Base-by-base conservation (phyloP, 2,113 vertebrate genomes). In the Calidris pygmaea region DNA sequence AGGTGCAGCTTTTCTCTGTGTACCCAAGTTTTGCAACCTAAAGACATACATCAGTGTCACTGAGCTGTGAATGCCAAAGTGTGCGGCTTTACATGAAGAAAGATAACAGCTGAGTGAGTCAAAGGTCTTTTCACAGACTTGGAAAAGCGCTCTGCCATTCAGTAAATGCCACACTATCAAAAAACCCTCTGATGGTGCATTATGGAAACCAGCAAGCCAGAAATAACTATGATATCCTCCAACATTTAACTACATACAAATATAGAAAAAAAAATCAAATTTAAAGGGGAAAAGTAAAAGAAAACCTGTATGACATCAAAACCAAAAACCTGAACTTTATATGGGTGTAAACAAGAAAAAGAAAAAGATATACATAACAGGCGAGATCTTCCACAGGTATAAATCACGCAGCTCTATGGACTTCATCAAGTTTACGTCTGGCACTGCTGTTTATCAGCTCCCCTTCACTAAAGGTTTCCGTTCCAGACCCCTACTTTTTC, bases 91-190 rank as follows among this genome's bases (percentile, higher is more conserved):
- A 71, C 23, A 41, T 7, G 43, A 89, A 67, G 60, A 87, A 89
- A 81, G 12, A 32, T 18, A 76, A 88, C 10, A 88, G 55, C 32
- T 24, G 32, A 83, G 22, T 3, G 22, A 77, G 45, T n/a, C 67
- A 85, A 60, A 85, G 72, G 29, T 76, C 50, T 23, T 71, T 58
- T 43, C 55, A 39, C 41, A 70, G 55, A 43, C 71, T 45, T 39
- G 17, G 56, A 80, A 83, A 75, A 94, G 24, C 35, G 59, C 74
- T 85, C 53, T 88, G n/a, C 37, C 45, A 55, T 73, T 79, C 85
- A 83, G 10, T 21, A 89, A 87, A 83, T 34, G 50, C 20, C 63
- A 66, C 2, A 2, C 50, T 71, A 20, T 70, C 48, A 53, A 63
- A 83, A 76, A 70, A 4, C 1, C 14, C 50, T 47, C 39, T 52